A percentile compares a stretch with the other conserved stretches of the same genome.
phyloP scores from a whole-genome alignment of 2,888 invertebrate genomes.

The Odontocolon sp. region DNA sequence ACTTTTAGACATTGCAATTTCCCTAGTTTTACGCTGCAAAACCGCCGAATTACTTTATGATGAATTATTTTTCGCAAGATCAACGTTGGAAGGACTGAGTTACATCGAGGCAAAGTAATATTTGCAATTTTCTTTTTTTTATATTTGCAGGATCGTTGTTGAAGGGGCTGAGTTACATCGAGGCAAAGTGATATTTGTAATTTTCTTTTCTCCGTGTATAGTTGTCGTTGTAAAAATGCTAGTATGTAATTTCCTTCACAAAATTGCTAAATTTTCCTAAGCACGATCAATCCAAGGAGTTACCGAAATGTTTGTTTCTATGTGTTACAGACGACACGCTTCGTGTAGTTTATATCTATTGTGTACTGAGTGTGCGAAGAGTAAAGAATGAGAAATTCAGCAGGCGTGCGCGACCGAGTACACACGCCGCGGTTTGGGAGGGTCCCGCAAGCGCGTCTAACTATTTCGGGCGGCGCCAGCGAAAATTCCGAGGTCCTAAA shows the following conservation, averaged over 20 bases:
- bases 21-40: too few species aligned
- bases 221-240: neutral
- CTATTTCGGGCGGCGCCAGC: constrained; percentile 78
- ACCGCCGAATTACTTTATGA: too few species aligned
- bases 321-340: constrained; percentile 8
- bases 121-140: too few species aligned
- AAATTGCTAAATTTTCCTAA: neutral
- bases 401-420: constrained; percentile 34
- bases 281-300: neutral
- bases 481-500: constrained; percentile 78
- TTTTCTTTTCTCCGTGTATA: too few species aligned
- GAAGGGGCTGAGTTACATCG: too few species aligned
- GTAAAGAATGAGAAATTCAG: constrained; percentile 54
- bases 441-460: constrained; percentile 57
- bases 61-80: too few species aligned
- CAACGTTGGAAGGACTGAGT: too few species aligned
- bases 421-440: constrained; percentile 64
- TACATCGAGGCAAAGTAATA: too few species aligned
- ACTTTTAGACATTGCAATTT: too few species aligned
- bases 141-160: too few species aligned
- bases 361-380: neutral
- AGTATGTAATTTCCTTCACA: neutral
- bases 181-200: too few species aligned
- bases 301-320: neutral
- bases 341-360: neutral